These are phyloP conservation scores for Odontesthes bonariensis DNA, from an alignment of 2,113 vertebrate genomes.

Conservation along the genomic window DNA sequence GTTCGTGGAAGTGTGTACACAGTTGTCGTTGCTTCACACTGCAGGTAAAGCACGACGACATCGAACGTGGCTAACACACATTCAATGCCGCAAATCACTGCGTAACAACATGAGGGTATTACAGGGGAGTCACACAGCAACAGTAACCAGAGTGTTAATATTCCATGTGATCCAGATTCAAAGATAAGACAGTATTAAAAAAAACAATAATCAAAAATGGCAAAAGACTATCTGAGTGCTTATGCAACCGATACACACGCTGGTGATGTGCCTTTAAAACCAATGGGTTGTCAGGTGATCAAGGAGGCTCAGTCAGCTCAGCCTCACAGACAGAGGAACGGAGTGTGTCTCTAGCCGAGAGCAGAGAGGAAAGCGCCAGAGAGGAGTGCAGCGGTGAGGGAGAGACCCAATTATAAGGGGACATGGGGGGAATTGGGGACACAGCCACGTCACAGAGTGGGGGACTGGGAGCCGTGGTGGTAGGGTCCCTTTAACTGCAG, in stretches of 20 bases:
- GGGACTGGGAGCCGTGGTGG: slow-evolving; percentile 52
- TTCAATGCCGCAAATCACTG: neutral
- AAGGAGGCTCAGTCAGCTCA: slow-evolving; percentile 74
- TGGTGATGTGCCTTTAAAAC: slow-evolving; percentile 85
- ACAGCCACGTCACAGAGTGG: slow-evolving; percentile 58
- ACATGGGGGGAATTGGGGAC: slow-evolving; percentile 65
- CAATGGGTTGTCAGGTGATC: slow-evolving; percentile 84
- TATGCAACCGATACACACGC: slow-evolving; percentile 64
- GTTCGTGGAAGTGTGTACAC: neutral
- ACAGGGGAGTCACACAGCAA: neutral
- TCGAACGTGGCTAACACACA: neutral
- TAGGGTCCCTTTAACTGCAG: slow-evolving; percentile 77
- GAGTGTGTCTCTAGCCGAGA: slow-evolving; percentile 65
- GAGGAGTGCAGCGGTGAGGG: slow-evolving; percentile 50
- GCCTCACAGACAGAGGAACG: slow-evolving; percentile 67
- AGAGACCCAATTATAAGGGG: slow-evolving; percentile 73
- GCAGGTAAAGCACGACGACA: neutral
- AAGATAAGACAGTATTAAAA: slow-evolving; percentile 30
- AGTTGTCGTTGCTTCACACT: neutral
- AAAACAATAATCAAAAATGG: slow-evolving; percentile 10
- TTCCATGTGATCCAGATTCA: neutral
- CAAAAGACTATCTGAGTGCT: slow-evolving; percentile 50
- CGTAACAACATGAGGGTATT: neutral
- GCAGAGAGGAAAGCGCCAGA: slow-evolving; percentile 46
- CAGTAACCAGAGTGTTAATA: neutral